Evolutionary conservation across 1,140 invertebrate species (phyloP), one percentile per base, ranked within the genome.

Genomic region (Neelides sp.): DNA sequence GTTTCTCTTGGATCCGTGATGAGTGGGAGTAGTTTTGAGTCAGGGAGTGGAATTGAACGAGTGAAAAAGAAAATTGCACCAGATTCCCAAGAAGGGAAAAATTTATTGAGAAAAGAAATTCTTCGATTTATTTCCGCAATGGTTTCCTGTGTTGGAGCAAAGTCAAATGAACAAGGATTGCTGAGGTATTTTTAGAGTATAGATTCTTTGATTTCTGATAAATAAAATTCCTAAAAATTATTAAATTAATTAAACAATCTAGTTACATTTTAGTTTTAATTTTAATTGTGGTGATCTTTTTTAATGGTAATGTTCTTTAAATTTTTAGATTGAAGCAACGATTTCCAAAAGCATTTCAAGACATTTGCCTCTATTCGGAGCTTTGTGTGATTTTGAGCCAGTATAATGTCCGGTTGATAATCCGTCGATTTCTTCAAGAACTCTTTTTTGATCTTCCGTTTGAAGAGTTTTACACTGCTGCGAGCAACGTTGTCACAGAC

Each of bases 281-380:
- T 54, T 50, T 41, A 10, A 50, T 50, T 10, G 24, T 50, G 17
- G 15, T 13, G 20, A 34, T 28, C 12, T 54, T 20, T 54, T 17
- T 17, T 28, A 32, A 39, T 43, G 47, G n/a, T 17, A 46, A 12
- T 52, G 12, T 55, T 34, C 52, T 56, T 46, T 57, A 46, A 36
- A 36, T 48, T 64, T 67, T 42, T 64, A 78, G 85, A 60, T 68
- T 94, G 55, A 93, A 93, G 63, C 90, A 96, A 66, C 78, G 80
- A 42, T 80, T 85, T 69, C 81, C 89, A 0, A 74, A 80, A 57
- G 70, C 78, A 49, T 91, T 90, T 64, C 77, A 88, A 67, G 88
- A 93, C 63, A 69, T 86, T 50, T 96, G 92, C 68, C 75, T 96
- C 4, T 97, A 93, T 68, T 92, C 87, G 1, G 92, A 96, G 67